A percentile compares a stretch with the other conserved stretches of the same genome.
Conservation (phyloP, 1,140 invertebrate genomes). For the Cepaea nemoralis region DNA sequence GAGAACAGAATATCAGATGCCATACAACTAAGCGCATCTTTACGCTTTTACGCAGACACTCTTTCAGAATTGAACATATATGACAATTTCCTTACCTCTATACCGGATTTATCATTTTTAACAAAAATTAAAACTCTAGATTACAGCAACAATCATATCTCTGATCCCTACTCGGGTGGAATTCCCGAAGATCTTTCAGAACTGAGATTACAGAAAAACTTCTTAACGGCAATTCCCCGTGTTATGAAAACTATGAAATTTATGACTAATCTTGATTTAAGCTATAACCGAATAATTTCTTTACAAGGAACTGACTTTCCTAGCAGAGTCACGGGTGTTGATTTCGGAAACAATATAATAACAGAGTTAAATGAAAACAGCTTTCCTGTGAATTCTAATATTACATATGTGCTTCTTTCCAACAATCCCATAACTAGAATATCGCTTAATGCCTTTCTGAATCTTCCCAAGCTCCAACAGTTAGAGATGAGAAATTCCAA, state of each 20-base stretch:
- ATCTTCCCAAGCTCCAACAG: not conserved
- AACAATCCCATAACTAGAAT: not conserved
- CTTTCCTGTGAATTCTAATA: not conserved
- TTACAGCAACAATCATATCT: not conserved
- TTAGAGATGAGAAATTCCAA: not conserved
- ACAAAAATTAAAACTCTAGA: not conserved
- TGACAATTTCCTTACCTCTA: not conserved
- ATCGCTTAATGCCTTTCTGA: not conserved
- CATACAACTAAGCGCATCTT: not conserved
- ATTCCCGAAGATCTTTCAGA: not conserved
- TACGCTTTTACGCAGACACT: not conserved
- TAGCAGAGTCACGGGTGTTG: not conserved
- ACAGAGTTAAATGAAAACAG: not conserved
- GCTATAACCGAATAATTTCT: not conserved
- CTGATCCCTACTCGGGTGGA: not conserved
- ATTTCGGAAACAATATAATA: not conserved
- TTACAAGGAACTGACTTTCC: not conserved
- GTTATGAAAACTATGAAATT: not conserved
- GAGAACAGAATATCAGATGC: not conserved
- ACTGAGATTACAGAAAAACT: not conserved
- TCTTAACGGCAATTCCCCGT: not conserved
- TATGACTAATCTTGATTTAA: not conserved
- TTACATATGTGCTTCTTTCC: not conserved
- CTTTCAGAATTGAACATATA: not conserved
- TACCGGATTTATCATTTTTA: not conserved